Conservation (phyloP, 2,888 invertebrate species). For the Patella ulyssiponensis region DNA sequence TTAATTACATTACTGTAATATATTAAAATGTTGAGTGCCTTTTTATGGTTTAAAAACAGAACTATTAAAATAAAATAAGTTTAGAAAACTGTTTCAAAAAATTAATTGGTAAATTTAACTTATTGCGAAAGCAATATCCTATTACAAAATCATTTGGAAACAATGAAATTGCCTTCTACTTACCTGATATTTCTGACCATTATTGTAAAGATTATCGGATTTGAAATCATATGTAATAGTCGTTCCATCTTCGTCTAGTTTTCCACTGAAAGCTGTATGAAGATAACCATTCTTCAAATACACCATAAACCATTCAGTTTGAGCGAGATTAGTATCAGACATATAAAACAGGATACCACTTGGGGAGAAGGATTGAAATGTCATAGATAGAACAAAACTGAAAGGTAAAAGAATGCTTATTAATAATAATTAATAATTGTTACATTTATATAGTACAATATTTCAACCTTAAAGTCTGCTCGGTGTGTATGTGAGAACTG, state of each 20-base stretch:
- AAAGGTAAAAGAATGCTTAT: background rate
- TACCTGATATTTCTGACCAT: constrained; percentile 17
- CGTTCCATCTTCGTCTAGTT: background rate
- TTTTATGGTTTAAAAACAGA: too few relatives aligned
- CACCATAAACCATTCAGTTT: constrained; percentile 39
- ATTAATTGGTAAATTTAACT: too few relatives aligned
- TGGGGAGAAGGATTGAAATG: constrained; percentile 45
- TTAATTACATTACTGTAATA: too few relatives aligned
- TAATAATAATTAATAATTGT: too few relatives aligned
- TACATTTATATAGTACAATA: too few relatives aligned
- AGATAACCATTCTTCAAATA: constrained; percentile 43
- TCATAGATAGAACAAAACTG: constrained; percentile 45
- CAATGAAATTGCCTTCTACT: background rate
- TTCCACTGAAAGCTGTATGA: background rate
- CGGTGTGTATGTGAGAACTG: too few relatives aligned
- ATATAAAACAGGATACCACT: constrained; percentile 45
- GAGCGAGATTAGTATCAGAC: constrained; percentile 22
- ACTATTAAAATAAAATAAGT: too few relatives aligned
- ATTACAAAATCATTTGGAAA: too few relatives aligned
- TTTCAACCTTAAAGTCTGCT: too few relatives aligned
- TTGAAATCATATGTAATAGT: background rate
- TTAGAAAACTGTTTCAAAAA: too few relatives aligned
- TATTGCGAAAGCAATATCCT: too few relatives aligned
- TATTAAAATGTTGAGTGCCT: too few relatives aligned
- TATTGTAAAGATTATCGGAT: constrained; percentile 13